Percentiles rank a stretch among this genome's conserved stretches.
phyloP scores from a whole-genome alignment of 2,888 invertebrate species.

The Pollenia angustigena region DNA sequence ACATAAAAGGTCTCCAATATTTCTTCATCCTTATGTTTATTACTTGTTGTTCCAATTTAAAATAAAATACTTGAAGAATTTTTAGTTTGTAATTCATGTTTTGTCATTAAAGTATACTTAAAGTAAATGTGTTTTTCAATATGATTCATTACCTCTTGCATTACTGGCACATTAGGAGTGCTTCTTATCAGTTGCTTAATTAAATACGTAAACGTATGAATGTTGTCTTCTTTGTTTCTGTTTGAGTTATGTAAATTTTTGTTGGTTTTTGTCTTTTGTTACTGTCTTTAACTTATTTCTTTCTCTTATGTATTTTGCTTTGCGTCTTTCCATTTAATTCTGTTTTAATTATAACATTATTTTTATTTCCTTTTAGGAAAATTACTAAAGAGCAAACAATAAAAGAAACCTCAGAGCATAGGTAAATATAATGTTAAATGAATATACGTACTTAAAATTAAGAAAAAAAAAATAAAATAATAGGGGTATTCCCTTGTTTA shows the following conservation, averaged over 20 bases:
- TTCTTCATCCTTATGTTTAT: no score
- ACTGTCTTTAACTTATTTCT: background rate
- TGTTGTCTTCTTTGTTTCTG: background rate
- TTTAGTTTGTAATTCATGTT: no score
- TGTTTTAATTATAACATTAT: conserved; percentile 42
- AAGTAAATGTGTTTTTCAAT: background rate
- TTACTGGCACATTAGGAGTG: background rate
- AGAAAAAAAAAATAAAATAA: no score
- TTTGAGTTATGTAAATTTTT: conserved; percentile 6
- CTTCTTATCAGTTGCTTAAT: conserved; percentile 3
- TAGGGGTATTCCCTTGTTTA: no score
- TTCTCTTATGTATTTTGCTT: background rate
- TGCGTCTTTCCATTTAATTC: conserved; percentile 6
- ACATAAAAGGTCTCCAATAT: no score
- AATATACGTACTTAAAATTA: background rate
- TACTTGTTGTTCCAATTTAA: no score
- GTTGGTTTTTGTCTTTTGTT: background rate
- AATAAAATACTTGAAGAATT: no score
- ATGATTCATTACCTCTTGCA: conserved; percentile 19
- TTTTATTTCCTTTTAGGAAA: conserved; percentile 65
- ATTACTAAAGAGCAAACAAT: conserved; percentile 54
- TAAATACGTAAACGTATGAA: background rate
- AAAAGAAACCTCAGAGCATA: conserved; percentile 58
- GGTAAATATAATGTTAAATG: conserved; percentile 61
- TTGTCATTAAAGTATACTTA: background rate